Evolutionary conservation across 2,888 invertebrate species (phyloP), one percentile per base, ranked within the genome.

Genomic region (Mesodorylaimus sp.): DNA sequence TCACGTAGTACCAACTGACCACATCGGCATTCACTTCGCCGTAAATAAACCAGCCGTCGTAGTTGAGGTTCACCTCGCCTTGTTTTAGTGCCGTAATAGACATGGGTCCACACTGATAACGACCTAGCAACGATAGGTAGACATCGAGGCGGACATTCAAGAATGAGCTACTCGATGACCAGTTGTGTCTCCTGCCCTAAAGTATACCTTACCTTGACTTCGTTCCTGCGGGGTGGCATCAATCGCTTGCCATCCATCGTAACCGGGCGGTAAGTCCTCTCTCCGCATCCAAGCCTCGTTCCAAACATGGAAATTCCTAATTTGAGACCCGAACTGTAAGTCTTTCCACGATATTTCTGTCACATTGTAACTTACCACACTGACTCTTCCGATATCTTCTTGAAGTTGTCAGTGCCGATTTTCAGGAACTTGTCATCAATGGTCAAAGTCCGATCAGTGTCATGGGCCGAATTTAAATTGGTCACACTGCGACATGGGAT

Each of bases 21-120:
- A 83, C 83, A 66, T 91, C 89, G 10, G 89, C 89, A 65, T 91
- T 91, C 1, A 89, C 88, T 73, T 89, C 88, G 2, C 88, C 82
- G 64, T 80, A 89, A 1, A 89, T 75, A 62, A 89, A 89, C 23
- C 76, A 77, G 48, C 77, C 77, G 64, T 91, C 91, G 62, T 83
- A 87, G 0, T 83, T 81, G 43, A 79, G 74, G 48, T 79, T 74
- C 3, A 89, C 76, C 60, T 87, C 83, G 0, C 86, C 91, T 29
- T 79, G 75, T 55, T 83, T 81, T 0, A 89, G 78, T 0, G 87
- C 85, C 16, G 73, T 70, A 1, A 89, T 77, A 0, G 89, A 83
- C 0, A 85, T 79, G 0, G 91, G 91, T 0, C 91, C 91, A 59
- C 84, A 85, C 41, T 83, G 77, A 67, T 77, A 88, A 67, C 82